Percentiles rank a stretch among this genome's conserved stretches.
phyloP scores from a whole-genome alignment of 2,113 vertebrate genomes.

The Saguinus imperator region DNA sequence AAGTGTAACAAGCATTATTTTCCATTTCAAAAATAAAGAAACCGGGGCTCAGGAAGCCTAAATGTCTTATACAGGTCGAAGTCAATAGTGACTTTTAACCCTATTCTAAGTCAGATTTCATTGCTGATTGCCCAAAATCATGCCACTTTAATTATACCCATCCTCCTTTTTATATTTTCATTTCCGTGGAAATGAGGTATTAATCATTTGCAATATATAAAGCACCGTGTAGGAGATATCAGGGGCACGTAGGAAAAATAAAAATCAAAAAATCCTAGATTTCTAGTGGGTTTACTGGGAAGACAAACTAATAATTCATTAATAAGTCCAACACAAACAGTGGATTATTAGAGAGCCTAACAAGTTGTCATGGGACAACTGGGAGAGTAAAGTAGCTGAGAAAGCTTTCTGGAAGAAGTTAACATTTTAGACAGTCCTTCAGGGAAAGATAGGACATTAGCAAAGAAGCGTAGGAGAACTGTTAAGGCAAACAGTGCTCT shows the following conservation, averaged over 20 bases:
- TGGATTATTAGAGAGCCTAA: background rate
- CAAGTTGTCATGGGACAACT: background rate
- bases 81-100: background rate
- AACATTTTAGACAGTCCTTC: background rate
- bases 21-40: constrained; percentile 2
- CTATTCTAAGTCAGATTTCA: background rate
- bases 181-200: constrained; percentile 8
- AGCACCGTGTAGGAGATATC: background rate
- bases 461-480: background rate
- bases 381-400: background rate
- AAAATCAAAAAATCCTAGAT: background rate
- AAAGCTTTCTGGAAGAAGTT: background rate
- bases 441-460: background rate
- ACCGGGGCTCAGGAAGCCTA: background rate
- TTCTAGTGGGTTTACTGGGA: background rate
- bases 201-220: background rate
- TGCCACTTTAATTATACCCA: background rate
- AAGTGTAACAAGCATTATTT: background rate
- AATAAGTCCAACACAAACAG: background rate
- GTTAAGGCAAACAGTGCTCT: background rate
- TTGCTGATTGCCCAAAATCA: background rate
- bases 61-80: background rate
- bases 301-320: background rate
- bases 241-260: background rate
- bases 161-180: constrained; percentile 3